Evolutionary conservation across 2,797 vertebrate species (phyloP), one percentile per base, ranked within the genome.

Genomic region (Urocyon cinereoargenteus): DNA sequence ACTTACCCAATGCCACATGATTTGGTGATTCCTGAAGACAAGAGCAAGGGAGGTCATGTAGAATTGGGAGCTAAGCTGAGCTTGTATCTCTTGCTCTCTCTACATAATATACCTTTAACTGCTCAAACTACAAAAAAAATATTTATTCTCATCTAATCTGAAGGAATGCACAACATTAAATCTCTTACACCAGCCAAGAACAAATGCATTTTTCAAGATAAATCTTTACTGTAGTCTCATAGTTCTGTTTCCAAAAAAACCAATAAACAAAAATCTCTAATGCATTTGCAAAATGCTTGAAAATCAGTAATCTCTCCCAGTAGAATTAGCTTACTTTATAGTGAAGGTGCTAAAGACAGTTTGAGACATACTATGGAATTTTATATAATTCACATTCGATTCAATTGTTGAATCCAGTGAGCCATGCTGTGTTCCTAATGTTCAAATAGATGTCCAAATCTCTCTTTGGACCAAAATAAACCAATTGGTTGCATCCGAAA

Each of bases 381-480:
- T 90, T 77, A 70, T 62, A 5, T 26, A 87, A 93, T 22, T 70
- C 28, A 45, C 34, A 4, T 57, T 82, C 72, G 79, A 31, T 77
- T 82, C 82, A 77, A 2, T 66, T 79, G 18, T 79, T 78, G 84
- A 64, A 10, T 79, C 62, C 62, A 73, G 83, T 70, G 77, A 92
- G 84, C 66, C 79, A 77, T 66, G 75, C 82, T 96, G 55, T 16
- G 40, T 28, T 86, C 62, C 81, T 95, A 90, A 97, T 84, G 66
- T 61, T 83, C 77, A 84, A 70, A 86, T 14, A 85, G 70, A 97
- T 55, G 18, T 86, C 70, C 11, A 1, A 64, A 94, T 96, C 81
- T 96, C 92, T 96, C 90, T 96, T 87, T 82, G 57, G 89, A 95
- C 24, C 73, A 84, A 97, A 96, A 96, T 85, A 96, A 95, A 90